Evolutionary conservation across 2,888 invertebrate species (phyloP), one percentile per base, ranked within the genome.

Genomic region (Mycalesis mineus): DNA sequence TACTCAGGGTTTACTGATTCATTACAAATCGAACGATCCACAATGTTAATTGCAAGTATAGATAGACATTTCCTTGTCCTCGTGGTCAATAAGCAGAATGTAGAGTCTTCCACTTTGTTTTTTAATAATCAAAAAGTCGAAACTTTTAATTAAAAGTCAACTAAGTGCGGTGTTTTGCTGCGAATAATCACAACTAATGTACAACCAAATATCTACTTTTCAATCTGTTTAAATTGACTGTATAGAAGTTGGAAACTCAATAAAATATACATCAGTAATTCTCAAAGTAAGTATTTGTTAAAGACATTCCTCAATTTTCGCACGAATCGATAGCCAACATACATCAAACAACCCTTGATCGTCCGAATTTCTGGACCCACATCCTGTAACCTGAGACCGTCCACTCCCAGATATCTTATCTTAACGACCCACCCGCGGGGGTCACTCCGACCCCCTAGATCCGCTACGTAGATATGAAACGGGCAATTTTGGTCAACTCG

Each of bases 371-470:
- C 65, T 64, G 69, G 67, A 73, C 62, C 78, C 69, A 69, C 73
- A 76, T 80, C 74, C 78, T 66, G 84, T 73, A 80, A 81, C 83
- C 82, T 77, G 80, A 80, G 75, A 74, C 75, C 68, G 84, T 84
- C 85, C 84, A 82, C 77, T 73, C 70, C 67, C 65, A 80, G 84
- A 85, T 83, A 81, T 75, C 79, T 87, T 88, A 88, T 88, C 88
- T 88, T 82, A 87, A 88, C 86, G 80, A 78, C 78, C 77, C 72
- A 74, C 73, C 67, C 65, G 65, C 65, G 64, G 64, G 68, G 65
- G 65, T 60, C 58, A 45, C 39, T 61, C 61, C 57, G 64, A 65
- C 64, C 65, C 68, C 68, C 66, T 70, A 73, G 82, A 80, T 76
- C 73, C 74, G 64, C 71, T 68, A 67, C 59, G 62, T 63, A 72